Conservation (phyloP, 2,113 vertebrate genomes). For the Dunckerocampus dactyliophorus region DNA sequence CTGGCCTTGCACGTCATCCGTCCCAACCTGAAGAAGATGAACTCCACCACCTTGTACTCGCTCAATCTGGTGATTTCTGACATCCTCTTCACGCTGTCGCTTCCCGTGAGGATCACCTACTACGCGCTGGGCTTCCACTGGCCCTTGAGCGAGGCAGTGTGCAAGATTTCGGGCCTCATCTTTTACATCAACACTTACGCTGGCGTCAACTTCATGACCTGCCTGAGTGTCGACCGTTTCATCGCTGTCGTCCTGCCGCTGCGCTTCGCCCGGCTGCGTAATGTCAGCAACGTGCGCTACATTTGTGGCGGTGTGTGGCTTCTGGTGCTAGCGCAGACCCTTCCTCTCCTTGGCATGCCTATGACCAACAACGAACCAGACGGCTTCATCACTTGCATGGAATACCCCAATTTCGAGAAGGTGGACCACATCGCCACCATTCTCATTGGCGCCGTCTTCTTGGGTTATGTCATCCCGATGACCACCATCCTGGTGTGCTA, state of each 20-base stretch:
- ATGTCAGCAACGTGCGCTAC: slow-evolving; percentile 78
- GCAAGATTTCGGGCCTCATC: slow-evolving; percentile 79
- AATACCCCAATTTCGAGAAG: slow-evolving; percentile 90
- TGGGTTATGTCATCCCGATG: slow-evolving; percentile 85
- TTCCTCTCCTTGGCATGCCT: slow-evolving; percentile 78
- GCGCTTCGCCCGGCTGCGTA: slow-evolving; percentile 79
- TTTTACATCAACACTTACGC: slow-evolving; percentile 96
- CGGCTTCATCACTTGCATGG: slow-evolving; percentile 85
- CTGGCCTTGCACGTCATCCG: slow-evolving; percentile 86
- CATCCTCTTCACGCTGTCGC: slow-evolving; percentile 83
- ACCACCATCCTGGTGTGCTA: slow-evolving; percentile 85
- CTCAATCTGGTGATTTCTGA: slow-evolving; percentile 92
- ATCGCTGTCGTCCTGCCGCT: slow-evolving; percentile 89
- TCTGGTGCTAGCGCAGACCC: slow-evolving; percentile 85
- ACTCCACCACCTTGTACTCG: slow-evolving; percentile 95
- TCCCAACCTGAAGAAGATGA: slow-evolving; percentile 90
- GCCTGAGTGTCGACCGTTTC: slow-evolving; percentile 90
- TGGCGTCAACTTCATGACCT: slow-evolving; percentile 96
- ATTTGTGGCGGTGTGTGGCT: slow-evolving; percentile 85
- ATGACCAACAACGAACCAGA: slow-evolving; percentile 72
- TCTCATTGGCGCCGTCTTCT: slow-evolving; percentile 84
- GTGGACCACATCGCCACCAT: slow-evolving; percentile 75
- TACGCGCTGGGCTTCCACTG: slow-evolving; percentile 89
- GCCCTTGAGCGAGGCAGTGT: slow-evolving; percentile 79
- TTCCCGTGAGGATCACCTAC: slow-evolving; percentile 86